These are phyloP conservation scores for Telenomus remus DNA, from an alignment of 1,140 invertebrate species.

Conservation along the genomic window DNA sequence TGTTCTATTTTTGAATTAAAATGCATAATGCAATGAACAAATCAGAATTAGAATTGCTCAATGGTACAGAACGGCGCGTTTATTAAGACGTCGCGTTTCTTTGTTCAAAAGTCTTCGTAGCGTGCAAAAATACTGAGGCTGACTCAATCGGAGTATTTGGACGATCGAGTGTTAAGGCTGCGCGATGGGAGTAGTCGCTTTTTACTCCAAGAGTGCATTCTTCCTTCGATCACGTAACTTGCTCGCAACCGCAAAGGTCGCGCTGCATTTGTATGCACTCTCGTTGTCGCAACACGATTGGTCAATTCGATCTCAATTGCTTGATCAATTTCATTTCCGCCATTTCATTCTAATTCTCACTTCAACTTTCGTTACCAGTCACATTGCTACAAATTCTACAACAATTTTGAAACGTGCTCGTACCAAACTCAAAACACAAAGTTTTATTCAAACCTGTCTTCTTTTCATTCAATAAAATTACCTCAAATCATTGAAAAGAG, in stretches of 20 bases:
- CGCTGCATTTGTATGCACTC: conserved; percentile 40
- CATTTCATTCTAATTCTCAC: conserved; percentile 2
- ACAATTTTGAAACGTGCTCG: no score
- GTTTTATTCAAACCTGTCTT: no score
- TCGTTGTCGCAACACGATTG: conserved; percentile 39
- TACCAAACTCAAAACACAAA: no score
- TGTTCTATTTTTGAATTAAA: no score
- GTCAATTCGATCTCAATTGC: conserved; percentile 1
- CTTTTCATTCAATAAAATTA: no score
- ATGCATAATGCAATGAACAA: no score
- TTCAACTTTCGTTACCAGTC: no score
- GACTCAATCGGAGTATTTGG: conserved; percentile 35
- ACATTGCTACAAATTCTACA: no score
- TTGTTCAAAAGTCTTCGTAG: conserved; percentile 8
- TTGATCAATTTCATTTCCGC: conserved; percentile 32
- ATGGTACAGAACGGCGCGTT: conserved; percentile 5
- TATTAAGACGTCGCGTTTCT: conserved; percentile 37
- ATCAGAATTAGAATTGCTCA: conserved; percentile 25
- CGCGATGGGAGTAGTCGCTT: conserved; percentile 39
- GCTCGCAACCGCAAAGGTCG: conserved; percentile 48
- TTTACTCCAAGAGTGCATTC: conserved; percentile 47
- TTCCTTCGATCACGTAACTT: conserved; percentile 59
- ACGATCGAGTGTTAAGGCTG: conserved; percentile 18
- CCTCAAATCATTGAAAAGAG: no score
- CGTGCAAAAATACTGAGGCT: conserved; percentile 15